Evolutionary conservation across 2,888 invertebrate species (phyloP).

Genomic region (Phragmatobia fuliginosa): DNA sequence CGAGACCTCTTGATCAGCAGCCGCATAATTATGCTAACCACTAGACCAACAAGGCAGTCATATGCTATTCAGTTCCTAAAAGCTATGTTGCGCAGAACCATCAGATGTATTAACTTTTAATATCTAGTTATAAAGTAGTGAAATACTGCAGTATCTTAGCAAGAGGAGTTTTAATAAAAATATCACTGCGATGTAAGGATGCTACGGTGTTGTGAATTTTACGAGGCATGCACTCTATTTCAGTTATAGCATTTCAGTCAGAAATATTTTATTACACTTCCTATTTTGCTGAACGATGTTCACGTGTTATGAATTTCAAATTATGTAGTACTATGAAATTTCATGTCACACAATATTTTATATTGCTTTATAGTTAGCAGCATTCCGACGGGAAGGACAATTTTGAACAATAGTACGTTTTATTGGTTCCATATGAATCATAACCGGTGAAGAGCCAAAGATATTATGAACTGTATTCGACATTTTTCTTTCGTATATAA

Average conservation of each 20-base stretch:
- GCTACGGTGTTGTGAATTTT: conserved; percentile 59
- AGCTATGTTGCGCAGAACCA: too few relatives aligned
- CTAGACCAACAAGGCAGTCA: too few relatives aligned
- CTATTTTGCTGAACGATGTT: conserved; percentile 76
- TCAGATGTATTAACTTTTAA: background rate
- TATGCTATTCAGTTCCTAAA: too few relatives aligned
- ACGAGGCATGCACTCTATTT: conserved; percentile 73
- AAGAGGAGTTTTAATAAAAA: conserved; percentile 49
- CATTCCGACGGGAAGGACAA: conserved; percentile 54
- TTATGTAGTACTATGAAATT: conserved; percentile 61
- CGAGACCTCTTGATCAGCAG: too few relatives aligned
- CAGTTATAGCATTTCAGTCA: conserved; percentile 75
- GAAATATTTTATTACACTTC: conserved; percentile 78
- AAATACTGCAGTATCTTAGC: conserved; percentile 32
- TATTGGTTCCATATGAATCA: conserved; percentile 31
- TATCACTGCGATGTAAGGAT: conserved; percentile 47
- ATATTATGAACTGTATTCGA: background rate
- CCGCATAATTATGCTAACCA: too few relatives aligned
- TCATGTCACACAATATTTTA: conserved; percentile 62
- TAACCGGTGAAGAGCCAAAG: conserved; percentile 14
- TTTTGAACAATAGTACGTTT: conserved; percentile 42
- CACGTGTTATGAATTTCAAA: conserved; percentile 79
- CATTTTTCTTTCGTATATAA: background rate
- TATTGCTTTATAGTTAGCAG: conserved; percentile 60
- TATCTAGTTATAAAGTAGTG: conserved; percentile 8